phyloP scores from a whole-genome alignment of 1,140 invertebrate genomes.

The Platyscapa corneri region DNA sequence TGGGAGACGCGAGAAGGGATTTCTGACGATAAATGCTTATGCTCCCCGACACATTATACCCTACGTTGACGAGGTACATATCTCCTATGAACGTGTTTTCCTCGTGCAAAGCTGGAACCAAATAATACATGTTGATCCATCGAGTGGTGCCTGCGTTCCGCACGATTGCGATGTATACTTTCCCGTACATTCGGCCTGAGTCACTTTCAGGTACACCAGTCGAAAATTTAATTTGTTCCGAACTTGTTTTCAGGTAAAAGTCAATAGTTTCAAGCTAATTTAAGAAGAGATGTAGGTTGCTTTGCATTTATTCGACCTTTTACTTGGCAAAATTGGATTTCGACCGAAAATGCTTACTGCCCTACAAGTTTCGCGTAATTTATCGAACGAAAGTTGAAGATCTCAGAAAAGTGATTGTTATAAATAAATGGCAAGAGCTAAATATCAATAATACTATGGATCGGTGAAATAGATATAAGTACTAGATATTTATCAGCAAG shows the following conservation, averaged over 20 bases:
- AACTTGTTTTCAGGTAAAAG: background rate
- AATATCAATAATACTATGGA: no score
- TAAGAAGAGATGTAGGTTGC: no score
- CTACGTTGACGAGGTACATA: constrained; percentile 55
- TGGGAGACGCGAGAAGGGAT: constrained; percentile 53
- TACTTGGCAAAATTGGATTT: no score
- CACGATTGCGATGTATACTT: background rate
- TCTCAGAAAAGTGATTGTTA: background rate
- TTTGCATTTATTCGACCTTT: background rate
- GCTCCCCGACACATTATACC: constrained; percentile 54
- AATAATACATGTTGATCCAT: constrained; percentile 32
- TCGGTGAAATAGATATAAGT: no score
- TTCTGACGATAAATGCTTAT: constrained; percentile 56
- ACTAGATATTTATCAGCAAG: no score
- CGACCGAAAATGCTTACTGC: no score
- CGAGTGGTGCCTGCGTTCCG: background rate
- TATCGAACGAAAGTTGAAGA: background rate
- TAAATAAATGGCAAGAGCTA: background rate
- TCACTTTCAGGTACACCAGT: background rate
- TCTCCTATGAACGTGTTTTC: constrained; percentile 41
- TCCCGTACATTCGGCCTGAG: background rate
- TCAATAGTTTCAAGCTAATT: background rate
- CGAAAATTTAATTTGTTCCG: background rate
- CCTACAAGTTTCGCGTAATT: background rate
- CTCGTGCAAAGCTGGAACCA: background rate